Evolutionary conservation across 2,797 vertebrate species (phyloP), one percentile per base, ranked within the genome.

Genomic region (Myripristis murdjan): DNA sequence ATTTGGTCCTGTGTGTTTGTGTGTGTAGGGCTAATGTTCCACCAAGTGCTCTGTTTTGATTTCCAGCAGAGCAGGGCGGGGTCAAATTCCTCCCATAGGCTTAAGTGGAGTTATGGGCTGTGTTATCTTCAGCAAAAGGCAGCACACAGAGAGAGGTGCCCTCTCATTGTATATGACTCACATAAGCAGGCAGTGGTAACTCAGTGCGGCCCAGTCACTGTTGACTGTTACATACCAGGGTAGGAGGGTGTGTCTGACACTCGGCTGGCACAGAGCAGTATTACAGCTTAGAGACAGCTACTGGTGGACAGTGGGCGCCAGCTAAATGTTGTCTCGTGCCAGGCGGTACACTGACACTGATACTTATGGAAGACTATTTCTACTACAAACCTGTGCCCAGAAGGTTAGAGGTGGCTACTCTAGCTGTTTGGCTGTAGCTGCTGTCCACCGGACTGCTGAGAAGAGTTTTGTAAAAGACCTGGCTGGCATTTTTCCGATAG

Each of bases 41-140:
- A 28, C 66, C 65, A 77, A 85, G 76, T 77, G 64, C 64, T 65
- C 47, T 78, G 83, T 89, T 92, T 86, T 85, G 79, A 79, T 91
- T 87, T 83, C 82, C 73, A 82, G 52, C 74, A 52, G 73, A 81
- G 79, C 67, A 75, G 72, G 49, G 70, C 28, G 55, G 71, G 75
- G 80, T 89, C 61, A 73, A 37, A 88, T 92, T 89, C 85, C 79
- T 75, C 66, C 75, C 70, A 47, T 57, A 81, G 65, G 73, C 63
- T 82, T 62, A 63, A 85, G 73, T 73, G 43, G 64, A 84, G 81
- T 79, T 76, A 70, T 68, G 56, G 67, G 73, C 59, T 75, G 75
- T 49, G 57, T 88, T 91, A 90, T 93, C 84, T 90, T 89, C 77
- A 89, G 87, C 68, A 71, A 73, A 84, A 74, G 67, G 58, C 84